Evolutionary conservation across 1,140 invertebrate genomes (phyloP), one percentile per base, ranked within the genome.

Genomic region (Eubasilissa regina): DNA sequence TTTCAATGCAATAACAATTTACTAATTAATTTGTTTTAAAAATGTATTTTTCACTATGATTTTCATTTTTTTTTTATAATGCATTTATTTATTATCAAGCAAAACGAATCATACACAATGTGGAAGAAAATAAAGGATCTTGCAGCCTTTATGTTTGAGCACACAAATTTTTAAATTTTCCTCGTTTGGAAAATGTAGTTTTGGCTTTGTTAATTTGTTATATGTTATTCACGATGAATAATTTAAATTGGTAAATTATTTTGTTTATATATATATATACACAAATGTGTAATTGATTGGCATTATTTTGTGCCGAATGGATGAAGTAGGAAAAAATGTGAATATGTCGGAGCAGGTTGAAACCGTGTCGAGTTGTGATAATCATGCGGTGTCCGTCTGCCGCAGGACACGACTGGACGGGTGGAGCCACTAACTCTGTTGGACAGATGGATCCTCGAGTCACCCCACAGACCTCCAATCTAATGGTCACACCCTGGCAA

Each of bases 381-480:
- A 80, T 83, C 75, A 83, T 83, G 81, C 79, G 81, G 81, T 83
- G 79, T 83, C 81, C 78, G 66, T 83, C 81, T 83, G 81, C 81
- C 81, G 81, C 81, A 83, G 81, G 81, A 83, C 81, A 83, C 74
- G 81, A 83, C 76, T 83, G 81, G 81, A 80, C 77, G 74, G 78
- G 70, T 75, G 79, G 79, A 72, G 81, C 79, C 78, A 76, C 47
- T 80, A 80, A 79, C 70, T 25, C 78, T 58, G 68, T 64, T 53
- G 62, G 68, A 44, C 78, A 77, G 60, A 53, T 74, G 45, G 80
- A 82, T 25, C 43, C 72, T 19, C 80, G 77, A 77, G 51, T 48
- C 19, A 55, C 75, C 1, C 55, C 81, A 73, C 81, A 76, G 56
- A 64, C 72, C 17, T 51, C 60, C 76, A 79, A 62, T 76, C 64